phyloP scores from a whole-genome alignment of 2,888 invertebrate species.

The Drosophila robusta region DNA sequence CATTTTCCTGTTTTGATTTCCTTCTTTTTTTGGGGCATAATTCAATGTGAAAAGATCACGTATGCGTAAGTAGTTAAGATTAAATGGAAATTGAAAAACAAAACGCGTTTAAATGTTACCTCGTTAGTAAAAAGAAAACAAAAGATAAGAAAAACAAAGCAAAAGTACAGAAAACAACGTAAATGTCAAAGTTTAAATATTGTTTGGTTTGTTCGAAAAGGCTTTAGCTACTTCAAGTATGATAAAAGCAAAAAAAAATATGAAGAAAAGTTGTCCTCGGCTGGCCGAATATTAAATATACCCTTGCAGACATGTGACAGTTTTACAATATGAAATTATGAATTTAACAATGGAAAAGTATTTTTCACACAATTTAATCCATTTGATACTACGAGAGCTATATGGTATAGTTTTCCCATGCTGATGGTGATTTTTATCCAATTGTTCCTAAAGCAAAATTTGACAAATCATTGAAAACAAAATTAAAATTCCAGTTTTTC shows the following conservation, averaged over 20 bases:
- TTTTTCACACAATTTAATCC: too few species aligned
- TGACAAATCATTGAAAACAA: too few species aligned
- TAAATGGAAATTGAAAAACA: slow-evolving; percentile 43
- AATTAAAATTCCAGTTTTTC: too few species aligned
- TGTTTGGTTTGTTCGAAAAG: slow-evolving; percentile 45
- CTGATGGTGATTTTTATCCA: too few species aligned
- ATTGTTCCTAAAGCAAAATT: too few species aligned
- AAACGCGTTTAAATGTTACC: slow-evolving; percentile 81
- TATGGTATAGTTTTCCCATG: background rate
- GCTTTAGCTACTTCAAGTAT: slow-evolving; percentile 59
- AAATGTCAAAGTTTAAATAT: slow-evolving; percentile 44
- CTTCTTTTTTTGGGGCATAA: slow-evolving; percentile 4
- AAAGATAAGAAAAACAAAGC: slow-evolving; percentile 7
- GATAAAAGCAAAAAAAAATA: background rate
- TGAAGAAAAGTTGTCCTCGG: slow-evolving; percentile 13
- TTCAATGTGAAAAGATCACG: slow-evolving; percentile 25
- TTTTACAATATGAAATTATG: background rate
- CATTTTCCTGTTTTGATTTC: background rate
- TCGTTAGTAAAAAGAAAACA: slow-evolving; percentile 68
- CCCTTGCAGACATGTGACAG: slow-evolving; percentile 10
- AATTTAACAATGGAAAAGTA: too few species aligned
- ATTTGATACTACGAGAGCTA: too few species aligned
- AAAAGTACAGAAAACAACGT: slow-evolving; percentile 14
- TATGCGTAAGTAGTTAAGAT: slow-evolving; percentile 48
- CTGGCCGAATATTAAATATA: background rate